Evolutionary conservation across 2,888 invertebrate species (phyloP), one percentile per base, ranked within the genome.

Genomic region (Copidosoma aretas): DNA sequence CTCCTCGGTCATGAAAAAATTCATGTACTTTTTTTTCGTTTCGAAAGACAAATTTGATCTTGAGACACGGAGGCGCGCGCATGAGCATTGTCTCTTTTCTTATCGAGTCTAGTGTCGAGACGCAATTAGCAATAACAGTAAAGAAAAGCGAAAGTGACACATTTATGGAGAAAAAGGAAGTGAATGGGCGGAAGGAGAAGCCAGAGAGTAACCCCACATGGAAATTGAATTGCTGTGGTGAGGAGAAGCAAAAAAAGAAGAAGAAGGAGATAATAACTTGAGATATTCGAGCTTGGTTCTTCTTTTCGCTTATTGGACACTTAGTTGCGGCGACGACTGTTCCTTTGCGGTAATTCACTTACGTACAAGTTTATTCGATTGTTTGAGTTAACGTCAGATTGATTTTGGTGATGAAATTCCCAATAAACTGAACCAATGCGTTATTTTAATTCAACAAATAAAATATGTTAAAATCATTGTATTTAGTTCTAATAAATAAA

Each of bases 191-290:
- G 12, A 46, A 46, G 14, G 4, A 46, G 43, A 46, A 46, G 41
- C 41, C 41, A 41, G 14, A 14, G 14, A 41, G 14, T 46, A 3
- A 17, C 43, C 43, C 58, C 64, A 57, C 43, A 52, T 58, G 59
- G 67, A 64, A 71, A 71, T 71, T 64, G 70, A 70, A 70, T 70
- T 64, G 67, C 66, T 25, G 12, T 22, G n/a, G 52, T 19, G 65
- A 41, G 32, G 32, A 8, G 32, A 32, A 32, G 32, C 3, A 32
- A 32, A 32, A 32, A 32, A 24, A 39, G 24, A 49, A 49, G 5
- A 21, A 32, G 10, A 15, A 17, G 12, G 15, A 22, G 60, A 46
- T 65, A 53, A 32, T 17, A 25, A 32, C 15, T 24, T 32, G 39
- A 65, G 53, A 66, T 60, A 46, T 17, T 3, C 57, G n/a, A 14